Percentiles rank a stretch among this genome's conserved stretches.
Conservation (phyloP, 2,113 vertebrate species). For the Lasiurus cinereus region DNA sequence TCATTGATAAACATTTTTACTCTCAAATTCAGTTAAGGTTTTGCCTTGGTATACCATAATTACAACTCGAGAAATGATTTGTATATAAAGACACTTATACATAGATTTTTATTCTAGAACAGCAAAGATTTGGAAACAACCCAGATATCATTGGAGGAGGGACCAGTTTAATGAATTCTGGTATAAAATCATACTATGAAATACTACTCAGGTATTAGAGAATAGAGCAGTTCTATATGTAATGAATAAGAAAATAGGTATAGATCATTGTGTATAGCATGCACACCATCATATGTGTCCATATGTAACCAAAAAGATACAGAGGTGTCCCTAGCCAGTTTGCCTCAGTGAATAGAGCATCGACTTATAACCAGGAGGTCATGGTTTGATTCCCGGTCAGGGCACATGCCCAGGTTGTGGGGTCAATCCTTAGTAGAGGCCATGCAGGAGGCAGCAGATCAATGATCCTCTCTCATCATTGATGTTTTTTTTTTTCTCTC, state of each 20-base stretch:
- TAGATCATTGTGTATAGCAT: not conserved
- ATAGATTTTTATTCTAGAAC: not conserved
- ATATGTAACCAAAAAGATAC: not conserved
- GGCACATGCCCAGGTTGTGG: no score
- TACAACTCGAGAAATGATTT: slow-evolving; percentile 19
- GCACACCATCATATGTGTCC: not conserved
- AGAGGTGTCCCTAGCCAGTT: no score
- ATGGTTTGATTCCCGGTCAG: no score
- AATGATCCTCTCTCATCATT: no score
- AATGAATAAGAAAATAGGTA: slow-evolving; percentile 38
- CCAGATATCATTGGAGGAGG: not conserved
- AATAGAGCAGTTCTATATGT: not conserved
- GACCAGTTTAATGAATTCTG: slow-evolving; percentile 30
- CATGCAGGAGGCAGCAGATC: no score
- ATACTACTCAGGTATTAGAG: slow-evolving; percentile 35
- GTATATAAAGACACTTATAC: slow-evolving; percentile 12
- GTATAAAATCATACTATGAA: not conserved
- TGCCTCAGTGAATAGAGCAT: no score
- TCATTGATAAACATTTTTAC: not conserved
- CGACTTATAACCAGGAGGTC: no score
- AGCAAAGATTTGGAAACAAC: slow-evolving; percentile 56
- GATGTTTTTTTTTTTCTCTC: no score
- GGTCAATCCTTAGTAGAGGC: no score
- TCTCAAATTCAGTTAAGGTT: not conserved
- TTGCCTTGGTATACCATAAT: slow-evolving; percentile 39